Percentiles rank a stretch among this genome's conserved stretches.
phyloP scores from a whole-genome alignment of 2,888 invertebrate species.

The Lycaena phlaeas region DNA sequence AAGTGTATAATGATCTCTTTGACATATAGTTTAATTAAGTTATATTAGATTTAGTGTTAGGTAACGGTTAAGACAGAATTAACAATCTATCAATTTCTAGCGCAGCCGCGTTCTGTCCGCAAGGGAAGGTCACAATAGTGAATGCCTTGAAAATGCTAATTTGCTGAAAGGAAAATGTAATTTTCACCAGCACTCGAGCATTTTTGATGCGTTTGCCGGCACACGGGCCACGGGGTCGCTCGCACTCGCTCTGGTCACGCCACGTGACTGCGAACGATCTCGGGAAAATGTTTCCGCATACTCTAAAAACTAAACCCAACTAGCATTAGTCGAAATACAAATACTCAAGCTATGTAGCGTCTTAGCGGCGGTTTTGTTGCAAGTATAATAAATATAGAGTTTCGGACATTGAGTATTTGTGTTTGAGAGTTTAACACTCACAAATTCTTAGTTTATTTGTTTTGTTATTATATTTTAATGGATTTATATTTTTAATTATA shows the following conservation, averaged over 20 bases:
- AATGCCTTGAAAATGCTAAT: slow-evolving; percentile 36
- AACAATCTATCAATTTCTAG: slow-evolving; percentile 21
- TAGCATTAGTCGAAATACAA: slow-evolving; percentile 54
- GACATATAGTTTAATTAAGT: slow-evolving; percentile 49
- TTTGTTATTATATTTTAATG: slow-evolving; percentile 70
- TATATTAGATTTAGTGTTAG: slow-evolving; percentile 44
- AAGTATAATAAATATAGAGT: slow-evolving; percentile 21
- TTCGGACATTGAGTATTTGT: slow-evolving; percentile 58
- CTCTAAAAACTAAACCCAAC: slow-evolving; percentile 21
- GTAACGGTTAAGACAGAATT: slow-evolving; percentile 25
- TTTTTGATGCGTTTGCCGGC: slow-evolving; percentile 38
- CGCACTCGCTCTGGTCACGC: slow-evolving; percentile 4
- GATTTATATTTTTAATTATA: slow-evolving; percentile 59
- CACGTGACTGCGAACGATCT: slow-evolving; percentile 10
- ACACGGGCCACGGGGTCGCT: slow-evolving; percentile 5
- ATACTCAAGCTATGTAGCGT: slow-evolving; percentile 59
- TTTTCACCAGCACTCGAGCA: slow-evolving; percentile 37
- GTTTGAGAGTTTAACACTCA: slow-evolving; percentile 37
- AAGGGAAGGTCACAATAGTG: slow-evolving; percentile 31
- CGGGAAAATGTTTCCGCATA: slow-evolving; percentile 9
- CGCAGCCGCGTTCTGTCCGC: slow-evolving; percentile 2
- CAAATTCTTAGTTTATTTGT: slow-evolving; percentile 49
- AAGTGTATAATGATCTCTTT: slow-evolving; percentile 73
- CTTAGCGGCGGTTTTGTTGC: slow-evolving; percentile 25
- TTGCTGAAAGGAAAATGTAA: slow-evolving; percentile 40